Evolutionary conservation across 2,797 vertebrate genomes (phyloP).

Genomic region (Enteromius afrohamiltoni): DNA sequence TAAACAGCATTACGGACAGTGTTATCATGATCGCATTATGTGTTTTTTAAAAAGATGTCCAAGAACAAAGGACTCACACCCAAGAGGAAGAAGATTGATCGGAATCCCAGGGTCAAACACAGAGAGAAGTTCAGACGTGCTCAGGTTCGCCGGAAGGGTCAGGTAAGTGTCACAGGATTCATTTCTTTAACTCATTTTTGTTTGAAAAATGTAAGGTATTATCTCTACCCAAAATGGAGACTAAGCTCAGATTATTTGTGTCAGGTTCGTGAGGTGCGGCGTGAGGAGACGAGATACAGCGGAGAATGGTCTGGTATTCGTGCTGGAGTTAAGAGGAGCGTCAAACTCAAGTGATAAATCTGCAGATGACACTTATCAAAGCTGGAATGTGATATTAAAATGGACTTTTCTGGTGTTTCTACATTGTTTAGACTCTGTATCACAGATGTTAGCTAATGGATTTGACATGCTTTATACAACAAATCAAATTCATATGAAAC

Average conservation of each 20-base stretch:
- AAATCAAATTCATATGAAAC: not conserved
- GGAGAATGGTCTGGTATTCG: conserved; percentile 94
- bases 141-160: conserved; percentile 92
- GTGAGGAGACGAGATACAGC: conserved; percentile 83
- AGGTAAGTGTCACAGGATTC: conserved; percentile 70
- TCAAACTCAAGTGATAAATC: conserved; percentile 84
- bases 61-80: conserved; percentile 97
- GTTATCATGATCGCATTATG: not conserved
- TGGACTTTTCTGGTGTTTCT: not conserved
- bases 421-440: not conserved
- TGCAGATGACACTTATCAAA: not conserved
- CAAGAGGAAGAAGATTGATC: conserved; percentile 93
- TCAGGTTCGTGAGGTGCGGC: conserved; percentile 87
- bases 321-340: conserved; percentile 92
- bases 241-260: conserved; percentile 21
- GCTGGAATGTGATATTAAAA: not conserved
- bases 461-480: not conserved
- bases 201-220: not conserved
- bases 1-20: not conserved
- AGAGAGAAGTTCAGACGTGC: conserved; percentile 93
- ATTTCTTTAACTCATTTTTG: not conserved
- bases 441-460: not conserved
- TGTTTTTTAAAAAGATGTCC: conserved; percentile 81
- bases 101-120: conserved; percentile 96
- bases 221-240: not conserved